phyloP scores from a whole-genome alignment of 2,113 vertebrate genomes.

The Melanocharis versteri region DNA sequence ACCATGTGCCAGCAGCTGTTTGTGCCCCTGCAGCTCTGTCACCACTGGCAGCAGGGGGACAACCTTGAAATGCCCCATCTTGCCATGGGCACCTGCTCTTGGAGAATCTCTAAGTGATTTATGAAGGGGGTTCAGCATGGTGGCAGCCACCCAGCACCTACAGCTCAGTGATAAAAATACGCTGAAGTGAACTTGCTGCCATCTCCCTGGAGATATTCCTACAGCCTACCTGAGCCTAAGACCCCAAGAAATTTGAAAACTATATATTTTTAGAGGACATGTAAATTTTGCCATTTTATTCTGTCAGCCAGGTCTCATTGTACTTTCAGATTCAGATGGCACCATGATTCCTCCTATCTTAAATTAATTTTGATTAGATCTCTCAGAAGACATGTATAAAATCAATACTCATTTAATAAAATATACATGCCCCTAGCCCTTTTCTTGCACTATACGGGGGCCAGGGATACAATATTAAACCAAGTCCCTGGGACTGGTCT shows the following conservation, averaged over 20 bases:
- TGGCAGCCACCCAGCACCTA: background rate
- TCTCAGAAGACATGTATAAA: background rate
- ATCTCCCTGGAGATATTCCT: background rate
- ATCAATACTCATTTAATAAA: background rate
- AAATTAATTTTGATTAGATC: background rate
- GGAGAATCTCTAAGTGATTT: background rate
- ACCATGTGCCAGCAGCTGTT: background rate
- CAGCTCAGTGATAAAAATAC: background rate
- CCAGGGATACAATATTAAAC: background rate
- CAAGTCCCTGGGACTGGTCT: fast-evolving
- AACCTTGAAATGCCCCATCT: background rate
- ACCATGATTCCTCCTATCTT: background rate
- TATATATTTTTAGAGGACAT: background rate
- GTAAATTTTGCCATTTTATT: background rate
- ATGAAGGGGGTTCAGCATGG: background rate
- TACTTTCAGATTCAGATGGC: background rate
- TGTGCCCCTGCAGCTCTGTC: background rate
- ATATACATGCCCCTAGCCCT: background rate
- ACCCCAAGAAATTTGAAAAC: background rate
- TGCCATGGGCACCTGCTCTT: background rate
- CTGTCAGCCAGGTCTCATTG: background rate
- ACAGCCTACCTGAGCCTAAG: background rate
- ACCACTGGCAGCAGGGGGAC: background rate
- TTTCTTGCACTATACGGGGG: background rate
- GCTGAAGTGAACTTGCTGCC: background rate